A percentile compares a stretch with the other conserved stretches of the same genome.
Conservation (phyloP, 92 coral and sea anemone genomes). For the Umimayanthus chanpuru region DNA sequence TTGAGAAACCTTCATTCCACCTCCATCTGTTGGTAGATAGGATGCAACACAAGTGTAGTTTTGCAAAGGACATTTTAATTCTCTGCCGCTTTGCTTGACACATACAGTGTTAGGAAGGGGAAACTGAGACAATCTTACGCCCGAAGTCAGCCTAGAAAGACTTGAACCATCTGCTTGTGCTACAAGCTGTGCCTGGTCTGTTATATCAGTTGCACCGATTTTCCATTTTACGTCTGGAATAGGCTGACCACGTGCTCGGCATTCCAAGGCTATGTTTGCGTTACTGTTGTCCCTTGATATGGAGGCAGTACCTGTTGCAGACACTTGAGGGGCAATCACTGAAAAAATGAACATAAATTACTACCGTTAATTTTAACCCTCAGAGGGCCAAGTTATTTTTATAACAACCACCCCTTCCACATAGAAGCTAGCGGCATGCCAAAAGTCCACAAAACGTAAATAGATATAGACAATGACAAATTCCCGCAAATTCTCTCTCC, state of each 20-base stretch:
- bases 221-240: conserved; percentile 1
- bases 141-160: background rate
- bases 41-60: conserved; percentile 8
- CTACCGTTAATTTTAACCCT: no score
- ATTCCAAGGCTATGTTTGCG: background rate
- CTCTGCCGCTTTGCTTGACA: background rate
- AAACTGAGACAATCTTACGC: background rate
- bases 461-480: no score
- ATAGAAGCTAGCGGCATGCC: no score
- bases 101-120: background rate
- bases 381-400: no score
- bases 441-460: no score
- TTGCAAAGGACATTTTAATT: background rate
- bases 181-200: background rate
- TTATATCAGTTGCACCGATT: background rate
- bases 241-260: conserved; percentile 35
- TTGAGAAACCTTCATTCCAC: background rate
- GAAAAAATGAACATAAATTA: background rate
- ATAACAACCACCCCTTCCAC: no score
- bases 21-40: conserved; percentile 6
- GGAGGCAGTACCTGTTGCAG: background rate
- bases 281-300: background rate
- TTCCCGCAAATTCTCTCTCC: no score
- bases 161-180: background rate
- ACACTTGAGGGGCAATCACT: conserved; percentile 2